phyloP scores from a whole-genome alignment of 1,140 invertebrate genomes.

The Drosophila ercepeae region DNA sequence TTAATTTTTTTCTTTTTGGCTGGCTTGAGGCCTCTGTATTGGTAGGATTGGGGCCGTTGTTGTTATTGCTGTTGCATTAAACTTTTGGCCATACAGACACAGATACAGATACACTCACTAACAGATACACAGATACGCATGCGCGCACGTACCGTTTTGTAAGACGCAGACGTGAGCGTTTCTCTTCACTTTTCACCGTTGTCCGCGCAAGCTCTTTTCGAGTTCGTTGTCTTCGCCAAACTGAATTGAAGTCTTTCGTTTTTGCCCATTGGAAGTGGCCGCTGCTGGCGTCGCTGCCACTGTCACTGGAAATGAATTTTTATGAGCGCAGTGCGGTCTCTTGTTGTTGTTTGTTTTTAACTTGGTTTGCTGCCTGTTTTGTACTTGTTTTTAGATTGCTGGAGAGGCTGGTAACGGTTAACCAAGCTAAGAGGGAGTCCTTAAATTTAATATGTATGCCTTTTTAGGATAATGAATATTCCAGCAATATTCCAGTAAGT shows the following conservation, averaged over 20 bases:
- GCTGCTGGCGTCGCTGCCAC: conserved; percentile 28
- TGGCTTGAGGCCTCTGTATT: conserved; percentile 38
- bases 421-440: conserved; percentile 14
- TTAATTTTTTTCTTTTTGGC: conserved; percentile 46
- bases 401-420: conserved; percentile 35
- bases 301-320: conserved; percentile 61
- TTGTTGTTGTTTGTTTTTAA: conserved; percentile 32
- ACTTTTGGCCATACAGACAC: conserved; percentile 56
- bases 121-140: conserved; percentile 58
- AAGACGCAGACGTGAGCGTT: conserved; percentile 47
- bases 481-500: no score
- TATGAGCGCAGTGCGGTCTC: conserved; percentile 32
- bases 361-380: conserved; percentile 29
- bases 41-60: conserved; percentile 18
- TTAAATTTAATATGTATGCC: conserved; percentile 5
- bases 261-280: conserved; percentile 75
- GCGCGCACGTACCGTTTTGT: conserved; percentile 77
- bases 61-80: conserved; percentile 57
- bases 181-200: conserved; percentile 46
- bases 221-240: conserved; percentile 83
- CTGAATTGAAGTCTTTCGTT: conserved; percentile 84
- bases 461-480: background rate
- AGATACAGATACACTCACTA: conserved; percentile 13
- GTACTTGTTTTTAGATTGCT: conserved; percentile 26
- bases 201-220: conserved; percentile 75